Conservation (phyloP, 2,113 vertebrate genomes). For the Clupea harengus region DNA sequence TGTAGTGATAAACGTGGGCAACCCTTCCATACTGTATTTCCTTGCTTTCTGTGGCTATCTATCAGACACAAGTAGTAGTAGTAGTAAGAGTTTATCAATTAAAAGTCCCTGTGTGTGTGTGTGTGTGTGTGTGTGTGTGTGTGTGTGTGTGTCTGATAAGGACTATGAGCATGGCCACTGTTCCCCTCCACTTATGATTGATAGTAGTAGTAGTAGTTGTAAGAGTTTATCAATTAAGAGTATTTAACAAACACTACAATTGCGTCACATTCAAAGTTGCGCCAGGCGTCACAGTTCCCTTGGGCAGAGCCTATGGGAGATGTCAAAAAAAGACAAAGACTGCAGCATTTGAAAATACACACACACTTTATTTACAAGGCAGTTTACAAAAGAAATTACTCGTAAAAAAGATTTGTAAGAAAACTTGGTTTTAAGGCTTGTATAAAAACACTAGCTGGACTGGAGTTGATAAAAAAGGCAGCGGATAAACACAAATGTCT, state of each 20-base stretch:
- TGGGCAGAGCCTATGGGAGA: background rate
- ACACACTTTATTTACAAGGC: slow-evolving; percentile 95
- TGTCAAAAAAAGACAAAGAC: background rate
- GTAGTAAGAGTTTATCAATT: too few species aligned
- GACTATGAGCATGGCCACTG: background rate
- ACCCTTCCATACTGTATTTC: too few species aligned
- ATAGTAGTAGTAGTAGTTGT: background rate
- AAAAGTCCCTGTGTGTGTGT: background rate
- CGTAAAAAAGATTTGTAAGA: slow-evolving; percentile 70
- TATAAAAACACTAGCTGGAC: slow-evolving; percentile 76
- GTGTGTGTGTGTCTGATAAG: background rate
- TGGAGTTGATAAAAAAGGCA: slow-evolving; percentile 77
- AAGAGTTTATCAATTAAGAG: too few species aligned
- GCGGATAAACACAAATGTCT: slow-evolving; percentile 76
- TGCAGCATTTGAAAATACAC: slow-evolving; percentile 64
- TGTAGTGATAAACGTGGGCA: too few species aligned
- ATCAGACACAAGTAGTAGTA: too few species aligned
- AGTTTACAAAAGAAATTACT: slow-evolving; percentile 75
- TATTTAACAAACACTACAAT: too few species aligned
- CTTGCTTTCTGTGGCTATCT: too few species aligned
- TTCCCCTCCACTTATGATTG: background rate
- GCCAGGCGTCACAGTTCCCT: background rate
- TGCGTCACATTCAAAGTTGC: background rate
- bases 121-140: background rate
- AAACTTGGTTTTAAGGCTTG: slow-evolving; percentile 73